Evolutionary conservation across 2,888 invertebrate species (phyloP).

Genomic region (Chrysodeixis includens): DNA sequence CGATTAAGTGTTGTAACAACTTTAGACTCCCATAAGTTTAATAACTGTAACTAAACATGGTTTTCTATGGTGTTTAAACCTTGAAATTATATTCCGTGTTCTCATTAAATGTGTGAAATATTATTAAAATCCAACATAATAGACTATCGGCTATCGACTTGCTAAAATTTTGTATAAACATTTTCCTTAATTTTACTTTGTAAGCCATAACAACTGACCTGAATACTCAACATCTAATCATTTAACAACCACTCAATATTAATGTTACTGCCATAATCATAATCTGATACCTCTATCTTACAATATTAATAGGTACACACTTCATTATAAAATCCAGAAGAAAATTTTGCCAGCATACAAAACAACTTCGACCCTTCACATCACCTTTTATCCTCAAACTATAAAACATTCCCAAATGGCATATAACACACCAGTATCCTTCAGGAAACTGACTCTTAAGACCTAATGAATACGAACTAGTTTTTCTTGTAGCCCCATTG

Average conservation of each 20-base stretch:
- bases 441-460: conserved; percentile 37
- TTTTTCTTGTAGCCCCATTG: conserved; percentile 84
- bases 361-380: conserved; percentile 5
- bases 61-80: too few relatives aligned
- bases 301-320: neutral
- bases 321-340: neutral
- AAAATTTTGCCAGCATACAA: neutral
- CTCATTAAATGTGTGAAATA: conserved; percentile 19
- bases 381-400: conserved; percentile 12
- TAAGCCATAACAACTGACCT: neutral
- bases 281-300: neutral
- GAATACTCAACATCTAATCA: neutral
- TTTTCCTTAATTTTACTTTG: neutral
- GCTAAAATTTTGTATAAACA: neutral
- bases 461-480: conserved; percentile 54
- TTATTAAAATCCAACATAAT: conserved; percentile 19
- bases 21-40: neutral
- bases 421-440: conserved; percentile 45
- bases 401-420: conserved; percentile 44
- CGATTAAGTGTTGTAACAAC: neutral
- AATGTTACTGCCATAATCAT: neutral
- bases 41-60: conserved; percentile 14
- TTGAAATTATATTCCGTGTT: too few relatives aligned
- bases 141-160: conserved; percentile 8
- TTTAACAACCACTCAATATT: neutral